Conservation (phyloP, 2,113 vertebrate species). For the Mus spicilegus region DNA sequence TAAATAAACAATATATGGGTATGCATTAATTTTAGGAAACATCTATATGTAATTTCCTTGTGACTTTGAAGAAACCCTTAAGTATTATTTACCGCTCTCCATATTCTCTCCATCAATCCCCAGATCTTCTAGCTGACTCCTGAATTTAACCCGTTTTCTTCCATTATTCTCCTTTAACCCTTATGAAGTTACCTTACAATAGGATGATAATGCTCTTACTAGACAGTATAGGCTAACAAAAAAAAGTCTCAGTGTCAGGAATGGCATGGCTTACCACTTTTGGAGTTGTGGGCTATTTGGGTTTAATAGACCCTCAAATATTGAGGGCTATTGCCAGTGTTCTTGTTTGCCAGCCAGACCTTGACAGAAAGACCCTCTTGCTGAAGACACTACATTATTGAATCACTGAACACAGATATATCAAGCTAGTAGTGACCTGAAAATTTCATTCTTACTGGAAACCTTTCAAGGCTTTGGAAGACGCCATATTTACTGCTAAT, state of each 20-base stretch:
- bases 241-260: background rate
- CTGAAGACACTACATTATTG: background rate
- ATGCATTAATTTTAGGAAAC: background rate
- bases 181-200: background rate
- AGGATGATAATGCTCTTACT: background rate
- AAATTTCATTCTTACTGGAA: background rate
- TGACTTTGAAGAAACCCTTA: background rate
- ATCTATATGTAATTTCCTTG: background rate
- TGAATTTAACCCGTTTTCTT: background rate
- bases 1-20: slow-evolving; percentile 1
- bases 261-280: background rate
- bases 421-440: background rate
- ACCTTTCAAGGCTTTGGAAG: background rate
- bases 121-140: background rate
- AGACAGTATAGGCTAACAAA: background rate
- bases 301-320: background rate
- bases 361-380: background rate
- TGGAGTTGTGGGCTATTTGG: background rate
- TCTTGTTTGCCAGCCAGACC: background rate
- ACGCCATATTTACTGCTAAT: background rate
- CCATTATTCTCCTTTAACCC: background rate
- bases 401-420: background rate
- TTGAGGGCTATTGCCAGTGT: background rate
- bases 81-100: background rate
- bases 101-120: background rate